These are phyloP conservation scores for Recurvirostra avosetta DNA, from an alignment of 2,113 vertebrate genomes.

Conservation along the genomic window DNA sequence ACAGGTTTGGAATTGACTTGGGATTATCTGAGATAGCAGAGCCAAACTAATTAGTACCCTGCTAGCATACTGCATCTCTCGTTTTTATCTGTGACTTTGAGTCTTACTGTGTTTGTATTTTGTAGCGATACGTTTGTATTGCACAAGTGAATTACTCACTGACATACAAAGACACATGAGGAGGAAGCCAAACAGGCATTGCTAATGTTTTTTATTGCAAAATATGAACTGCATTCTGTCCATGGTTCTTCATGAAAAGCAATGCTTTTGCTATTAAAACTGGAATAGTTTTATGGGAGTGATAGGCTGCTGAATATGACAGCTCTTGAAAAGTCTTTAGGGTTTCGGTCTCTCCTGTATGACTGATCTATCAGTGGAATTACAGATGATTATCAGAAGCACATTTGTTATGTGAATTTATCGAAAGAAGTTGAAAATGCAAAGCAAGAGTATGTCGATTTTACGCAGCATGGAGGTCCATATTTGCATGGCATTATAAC, in stretches of 20 bases:
- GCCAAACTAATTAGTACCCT: neutral
- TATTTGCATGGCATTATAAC: neutral
- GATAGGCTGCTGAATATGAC: neutral
- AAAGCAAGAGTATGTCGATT: neutral
- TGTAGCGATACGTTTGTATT: neutral
- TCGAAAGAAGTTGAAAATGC: neutral
- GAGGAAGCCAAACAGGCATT: neutral
- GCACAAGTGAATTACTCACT: neutral
- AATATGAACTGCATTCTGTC: neutral
- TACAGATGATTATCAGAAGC: neutral
- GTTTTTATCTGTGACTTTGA: neutral
- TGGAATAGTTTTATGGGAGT: neutral
- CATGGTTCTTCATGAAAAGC: neutral
- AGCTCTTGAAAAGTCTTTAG: neutral
- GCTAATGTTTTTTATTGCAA: neutral
- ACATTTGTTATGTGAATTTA: neutral
- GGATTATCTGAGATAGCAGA: neutral
- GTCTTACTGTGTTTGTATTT: neutral
- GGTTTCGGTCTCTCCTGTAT: neutral
- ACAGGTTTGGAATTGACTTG: neutral
- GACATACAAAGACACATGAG: neutral
- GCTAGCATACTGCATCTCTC: neutral
- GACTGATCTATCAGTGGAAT: neutral
- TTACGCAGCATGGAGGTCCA: accelerated
- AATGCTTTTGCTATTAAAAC: neutral